Base-by-base conservation (phyloP, 2,797 vertebrate species). In the Florisuga fusca region DNA sequence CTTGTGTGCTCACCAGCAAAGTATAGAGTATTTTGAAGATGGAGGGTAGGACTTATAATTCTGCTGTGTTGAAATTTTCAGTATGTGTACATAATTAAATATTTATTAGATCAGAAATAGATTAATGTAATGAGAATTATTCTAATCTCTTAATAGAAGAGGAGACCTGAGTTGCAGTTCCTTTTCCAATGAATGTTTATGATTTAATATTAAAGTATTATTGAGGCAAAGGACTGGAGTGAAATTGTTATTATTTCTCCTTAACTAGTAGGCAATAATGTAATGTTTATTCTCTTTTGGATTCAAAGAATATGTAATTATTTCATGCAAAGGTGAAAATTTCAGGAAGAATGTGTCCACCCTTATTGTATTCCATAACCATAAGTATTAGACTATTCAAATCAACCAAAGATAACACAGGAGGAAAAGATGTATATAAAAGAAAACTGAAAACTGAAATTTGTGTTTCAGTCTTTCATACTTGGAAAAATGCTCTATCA, bases 221-320 rank as follows among this genome's bases (percentile, higher is more conserved):
- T 45, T 85, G 68, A 71, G 89, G 38, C 17, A 89, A 91, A 94
- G 34, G 31, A 76, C 36, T 80, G 63, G n/a, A 89, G 26, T 87
- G 17, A 15, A 79, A 66, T 87, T 93, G 64, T 66, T 89, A 87
- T 71, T 89, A 91, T 87, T 82, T 31, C 38, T 91, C 50, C 64
- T 57, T 69, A 87, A 87, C 36, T 33, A 57, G 34, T 53, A 82
- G 23, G 29, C 34, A 82, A 79, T 62, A 63, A 71, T 80, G 7
- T 83, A 1, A 31, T 85, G 78, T 50, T 84, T 86, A 51, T n/a
- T 81, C 23, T 73, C 38, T 87, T 92, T 82, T 34, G 33, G 20
- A 72, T 74, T 84, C 58, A 80, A 57, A 83, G 23, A 91, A 91
- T 91, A 84, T 55, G 82, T 92, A 74, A 88, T 93, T 84, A 55